A percentile compares a stretch with the other conserved stretches of the same genome.
These are phyloP conservation scores for Eucriotettix oculatus DNA, from an alignment of 2,888 invertebrate species.

Conservation along the genomic window DNA sequence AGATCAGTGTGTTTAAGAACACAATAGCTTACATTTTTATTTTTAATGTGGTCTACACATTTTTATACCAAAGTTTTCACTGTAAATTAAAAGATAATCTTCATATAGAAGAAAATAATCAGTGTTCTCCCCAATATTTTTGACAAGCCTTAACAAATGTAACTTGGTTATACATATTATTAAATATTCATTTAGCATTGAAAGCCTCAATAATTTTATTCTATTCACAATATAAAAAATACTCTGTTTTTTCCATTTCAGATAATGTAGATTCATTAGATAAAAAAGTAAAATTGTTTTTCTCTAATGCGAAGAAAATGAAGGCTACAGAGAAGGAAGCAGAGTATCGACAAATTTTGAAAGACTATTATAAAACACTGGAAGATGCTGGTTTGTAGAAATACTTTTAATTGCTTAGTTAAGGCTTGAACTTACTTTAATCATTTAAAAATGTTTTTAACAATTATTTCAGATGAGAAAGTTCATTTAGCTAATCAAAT, in stretches of 20 bases:
- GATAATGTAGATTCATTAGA: constrained; percentile 86
- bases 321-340: constrained; percentile 58
- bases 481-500: constrained; percentile 85
- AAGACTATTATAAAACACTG: constrained; percentile 78
- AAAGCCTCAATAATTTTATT: not conserved
- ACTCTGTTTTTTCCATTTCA: constrained; percentile 22
- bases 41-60: no score
- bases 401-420: not conserved
- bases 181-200: not conserved
- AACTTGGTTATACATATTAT: not conserved
- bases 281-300: constrained; percentile 73
- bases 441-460: not conserved
- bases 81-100: no score
- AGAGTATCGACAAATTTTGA: constrained; percentile 67
- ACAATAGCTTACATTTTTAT: no score
- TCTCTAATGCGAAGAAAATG: constrained; percentile 65
- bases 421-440: not conserved
- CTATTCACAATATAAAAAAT: not conserved
- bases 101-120: no score
- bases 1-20: no score
- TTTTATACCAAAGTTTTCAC: no score
- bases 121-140: no score
- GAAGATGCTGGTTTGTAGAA: constrained; percentile 56
- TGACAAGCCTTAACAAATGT: not conserved
- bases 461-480: constrained; percentile 57